Conservation (phyloP, 2,888 invertebrate genomes). For the Aphodius granarius region DNA sequence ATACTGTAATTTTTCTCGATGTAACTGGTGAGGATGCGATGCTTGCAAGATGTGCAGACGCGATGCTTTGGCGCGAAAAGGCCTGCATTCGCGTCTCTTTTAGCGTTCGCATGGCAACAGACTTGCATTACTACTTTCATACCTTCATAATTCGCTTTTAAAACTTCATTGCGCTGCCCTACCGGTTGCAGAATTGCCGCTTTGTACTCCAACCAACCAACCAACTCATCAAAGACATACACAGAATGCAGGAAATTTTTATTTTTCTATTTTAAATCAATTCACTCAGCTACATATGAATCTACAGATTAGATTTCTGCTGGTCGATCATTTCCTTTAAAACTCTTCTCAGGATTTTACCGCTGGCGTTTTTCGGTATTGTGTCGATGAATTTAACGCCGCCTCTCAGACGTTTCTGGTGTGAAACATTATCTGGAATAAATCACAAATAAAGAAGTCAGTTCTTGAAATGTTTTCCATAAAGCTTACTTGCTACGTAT, state of each 20-base stretch:
- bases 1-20: no score
- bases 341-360: constrained; percentile 56
- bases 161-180: not conserved
- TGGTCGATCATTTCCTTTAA: constrained; percentile 36
- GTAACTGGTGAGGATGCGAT: no score
- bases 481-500: constrained; percentile 53
- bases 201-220: no score
- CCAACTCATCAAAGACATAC: not conserved
- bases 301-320: not conserved
- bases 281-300: not conserved
- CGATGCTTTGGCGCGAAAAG: not conserved
- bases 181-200: not conserved
- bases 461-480: not conserved
- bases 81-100: not conserved
- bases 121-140: constrained; percentile 33
- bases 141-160: constrained; percentile 28
- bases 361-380: constrained; percentile 57
- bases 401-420: constrained; percentile 73
- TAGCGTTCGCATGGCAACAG: constrained; percentile 30
- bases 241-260: not conserved
- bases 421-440: constrained; percentile 60
- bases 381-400: constrained; percentile 57
- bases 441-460: not conserved
- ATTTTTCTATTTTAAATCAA: no score
- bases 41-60: no score